Base-by-base conservation (phyloP, 2,113 vertebrate species). In the Felis chaus region DNA sequence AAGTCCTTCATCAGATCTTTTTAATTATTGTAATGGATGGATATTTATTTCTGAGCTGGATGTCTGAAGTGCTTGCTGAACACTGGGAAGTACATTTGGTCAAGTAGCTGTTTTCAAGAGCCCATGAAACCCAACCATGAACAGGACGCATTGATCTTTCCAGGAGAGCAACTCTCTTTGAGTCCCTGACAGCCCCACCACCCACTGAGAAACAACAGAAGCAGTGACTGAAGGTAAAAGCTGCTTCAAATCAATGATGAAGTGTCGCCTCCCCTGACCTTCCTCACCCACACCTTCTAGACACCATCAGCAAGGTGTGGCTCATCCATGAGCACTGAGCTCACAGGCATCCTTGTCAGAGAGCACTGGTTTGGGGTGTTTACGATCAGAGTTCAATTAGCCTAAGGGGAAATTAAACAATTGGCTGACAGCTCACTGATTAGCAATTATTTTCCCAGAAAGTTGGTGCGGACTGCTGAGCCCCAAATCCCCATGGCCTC, bases 381-480 rank as follows among this genome's bases (percentile, higher is more conserved):
- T 87, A 92, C 65, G 84, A 96, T 95, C 97, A 97, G 78, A 92
- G 91, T 88, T 94, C 94, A 96, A 74, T 94, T 96, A 96, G 94
- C 92, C 96, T 95, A 97, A 86, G 29, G 95, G 97, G 97, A 98
- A 98, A 98, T 97, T 88, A 98, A 96, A 80, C 91, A 96, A 97
- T 74, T 97, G 94, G 87, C 94, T 97, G 88, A 92, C 71, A 96
- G 85, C 85, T 98, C 95, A 91, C 88, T n/a, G 71, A 94, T 82
- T 93, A 97, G 94, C 97, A 94, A 82, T 92, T 96, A 96, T 97
- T 97, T 98, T 96, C 88, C 78, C 81, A 96, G 96, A 97, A 97
- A 98, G 93, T 93, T 95, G 48, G 55, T 53, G 79, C 71, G 81
- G 94, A 94, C 69, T 96, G 80, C 93, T 95, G 90, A 96, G 86